A percentile compares a stretch with the other conserved stretches of the same genome.
These are phyloP conservation scores for Ceratosolen solmsi DNA, from an alignment of 1,140 invertebrate genomes.

Conservation along the genomic window DNA sequence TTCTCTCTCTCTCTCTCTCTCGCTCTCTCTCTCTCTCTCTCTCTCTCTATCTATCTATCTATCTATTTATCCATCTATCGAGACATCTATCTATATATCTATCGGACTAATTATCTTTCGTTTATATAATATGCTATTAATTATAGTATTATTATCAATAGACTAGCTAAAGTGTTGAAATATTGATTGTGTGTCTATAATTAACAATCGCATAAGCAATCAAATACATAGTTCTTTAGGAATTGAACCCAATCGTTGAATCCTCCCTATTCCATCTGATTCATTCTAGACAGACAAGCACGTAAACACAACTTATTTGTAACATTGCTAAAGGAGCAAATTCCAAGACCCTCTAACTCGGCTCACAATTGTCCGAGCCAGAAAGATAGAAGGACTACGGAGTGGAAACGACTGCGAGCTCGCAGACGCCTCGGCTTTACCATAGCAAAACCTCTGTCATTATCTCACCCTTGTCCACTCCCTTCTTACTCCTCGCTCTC, in stretches of 20 bases:
- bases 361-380: conserved; percentile 8
- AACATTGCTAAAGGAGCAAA: conserved; percentile 23
- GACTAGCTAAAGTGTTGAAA: too few species aligned
- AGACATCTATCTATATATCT: too few species aligned
- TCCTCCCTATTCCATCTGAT: neutral
- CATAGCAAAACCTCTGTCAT: conserved; percentile 27
- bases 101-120: too few species aligned
- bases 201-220: neutral
- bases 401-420: neutral
- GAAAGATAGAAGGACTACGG: neutral
- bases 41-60: too few species aligned
- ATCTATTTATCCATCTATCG: too few species aligned
- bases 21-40: too few species aligned
- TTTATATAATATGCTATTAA: too few species aligned
- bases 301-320: neutral
- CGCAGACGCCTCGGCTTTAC: neutral
- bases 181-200: too few species aligned
- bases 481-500: neutral
- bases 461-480: conserved; percentile 10
- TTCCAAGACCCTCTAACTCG: neutral
- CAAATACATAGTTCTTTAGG: neutral
- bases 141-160: too few species aligned
- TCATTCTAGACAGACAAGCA: neutral
- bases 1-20: too few species aligned
- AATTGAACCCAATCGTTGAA: neutral